These are phyloP conservation scores for Odocoileus virginianus DNA, from an alignment of 2,113 vertebrate genomes.

Conservation along the genomic window DNA sequence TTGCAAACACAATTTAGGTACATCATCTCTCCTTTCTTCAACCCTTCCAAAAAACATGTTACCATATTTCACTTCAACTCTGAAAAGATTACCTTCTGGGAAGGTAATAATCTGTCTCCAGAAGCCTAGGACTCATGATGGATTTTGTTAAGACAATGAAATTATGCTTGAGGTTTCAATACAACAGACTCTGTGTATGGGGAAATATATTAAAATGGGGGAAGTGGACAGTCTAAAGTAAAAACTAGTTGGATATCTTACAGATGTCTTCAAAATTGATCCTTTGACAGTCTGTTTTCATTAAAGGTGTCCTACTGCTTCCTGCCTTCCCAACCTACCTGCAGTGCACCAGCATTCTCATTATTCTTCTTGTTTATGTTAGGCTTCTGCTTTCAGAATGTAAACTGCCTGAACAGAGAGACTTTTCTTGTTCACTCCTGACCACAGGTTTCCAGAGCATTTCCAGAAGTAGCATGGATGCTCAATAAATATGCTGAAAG, in stretches of 20 bases:
- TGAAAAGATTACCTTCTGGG: conserved; percentile 40
- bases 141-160: conserved; percentile 34
- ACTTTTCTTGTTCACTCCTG: not conserved
- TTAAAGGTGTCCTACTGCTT: not conserved
- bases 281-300: not conserved
- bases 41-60: conserved; percentile 32
- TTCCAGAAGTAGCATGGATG: not conserved
- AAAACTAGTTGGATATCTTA: not conserved
- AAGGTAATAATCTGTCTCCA: conserved; percentile 23
- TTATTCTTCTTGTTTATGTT: not conserved
- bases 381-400: not conserved
- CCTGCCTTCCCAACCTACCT: not conserved
- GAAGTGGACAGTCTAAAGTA: not conserved
- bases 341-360: not conserved
- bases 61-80: conserved; percentile 26
- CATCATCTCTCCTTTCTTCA: not conserved
- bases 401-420: not conserved
- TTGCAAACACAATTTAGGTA: conserved; percentile 25
- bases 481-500: not conserved
- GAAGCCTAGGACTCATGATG: not conserved
- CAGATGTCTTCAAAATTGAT: not conserved
- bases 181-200: not conserved
- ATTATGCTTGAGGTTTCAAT: conserved; percentile 27
- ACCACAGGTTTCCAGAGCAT: not conserved
- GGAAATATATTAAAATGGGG: not conserved